Evolutionary conservation across 64 coral and sea anemone genomes (phyloP), one percentile per base, ranked within the genome.

Genomic region (Hydrozoanthus tunicans): DNA sequence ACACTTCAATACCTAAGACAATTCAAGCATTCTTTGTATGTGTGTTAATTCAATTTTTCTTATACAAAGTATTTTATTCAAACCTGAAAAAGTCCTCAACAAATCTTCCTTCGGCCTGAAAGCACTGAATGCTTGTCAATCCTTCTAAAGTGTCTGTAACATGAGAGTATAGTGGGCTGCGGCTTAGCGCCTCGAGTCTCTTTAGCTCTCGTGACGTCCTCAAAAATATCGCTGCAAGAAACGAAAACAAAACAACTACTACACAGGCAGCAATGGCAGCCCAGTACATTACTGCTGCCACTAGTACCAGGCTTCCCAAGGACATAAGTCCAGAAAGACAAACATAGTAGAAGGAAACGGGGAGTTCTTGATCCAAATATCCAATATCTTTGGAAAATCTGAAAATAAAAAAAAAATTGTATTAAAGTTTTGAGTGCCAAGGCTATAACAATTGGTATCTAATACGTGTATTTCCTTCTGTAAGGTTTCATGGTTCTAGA

Each of bases 81-180:
- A 51, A 94, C 92, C 83, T 90, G 61, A 82, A 94, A 20, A 90
- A 79, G 61, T 75, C 68, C 12, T 81, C 74, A 4, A 94, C 9
- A 78, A 94, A 94, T 9, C 25, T 80, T 14, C 59, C 57, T 71
- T 94, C 66, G 65, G 71, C 83, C 7, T 84, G 63, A 83, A 59
- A 70, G 54, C 79, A 80, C 3, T 89, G 85, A 80, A 91, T 91
- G 26, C 88, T 79, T 6, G 84, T 81, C 89, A 94, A 9, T 78
- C 93, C 89, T 53, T 94, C 93, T 26, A 94, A 64, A 54, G 89
- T 94, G 20, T 94, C 93, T 8, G 79, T 69, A 51, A 94, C 71
- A 9, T 94, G 93, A 24, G 93, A 86, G 68, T 83, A 83, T 5
- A 94, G 80, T 56, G 93, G 89, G 43, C 93, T 94, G 7, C 93